These are phyloP conservation scores for Allophyes oxyacanthae DNA, from an alignment of 2,888 invertebrate species.

Conservation along the genomic window DNA sequence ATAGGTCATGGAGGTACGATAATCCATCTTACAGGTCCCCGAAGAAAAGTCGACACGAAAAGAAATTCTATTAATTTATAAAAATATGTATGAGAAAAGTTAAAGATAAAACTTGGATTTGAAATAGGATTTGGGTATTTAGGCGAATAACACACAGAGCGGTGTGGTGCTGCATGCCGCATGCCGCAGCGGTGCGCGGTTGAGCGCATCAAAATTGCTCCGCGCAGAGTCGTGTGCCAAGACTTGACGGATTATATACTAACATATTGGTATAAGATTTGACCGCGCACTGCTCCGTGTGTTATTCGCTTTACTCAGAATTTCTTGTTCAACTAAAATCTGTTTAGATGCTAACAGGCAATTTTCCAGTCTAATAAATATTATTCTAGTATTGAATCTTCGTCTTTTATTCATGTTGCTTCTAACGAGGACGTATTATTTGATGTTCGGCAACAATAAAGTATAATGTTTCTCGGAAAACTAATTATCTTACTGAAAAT, in stretches of 20 bases:
- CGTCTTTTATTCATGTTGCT: slow-evolving; percentile 33
- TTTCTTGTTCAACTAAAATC: slow-evolving; percentile 26
- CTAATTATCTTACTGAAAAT: slow-evolving; percentile 7
- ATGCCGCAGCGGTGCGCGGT: no score
- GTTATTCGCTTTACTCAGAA: no score
- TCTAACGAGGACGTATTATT: slow-evolving; percentile 25
- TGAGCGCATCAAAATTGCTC: no score
- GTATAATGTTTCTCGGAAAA: slow-evolving; percentile 26
- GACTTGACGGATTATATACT: no score
- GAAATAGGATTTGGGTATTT: slow-evolving; percentile 38
- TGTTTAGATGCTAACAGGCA: slow-evolving; percentile 34
- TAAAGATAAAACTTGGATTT: slow-evolving; percentile 29
- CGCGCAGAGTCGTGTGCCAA: no score
- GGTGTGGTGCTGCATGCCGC: no score
- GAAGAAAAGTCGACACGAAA: slow-evolving; percentile 46
- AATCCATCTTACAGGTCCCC: slow-evolving; percentile 51
- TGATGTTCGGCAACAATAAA: slow-evolving; percentile 18
- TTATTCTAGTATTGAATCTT: slow-evolving; percentile 24
- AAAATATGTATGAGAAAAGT: slow-evolving; percentile 37
- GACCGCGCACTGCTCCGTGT: no score
- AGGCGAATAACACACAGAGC: no score
- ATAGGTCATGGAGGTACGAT: slow-evolving; percentile 24
- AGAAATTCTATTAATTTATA: slow-evolving; percentile 31
- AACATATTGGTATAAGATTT: no score
- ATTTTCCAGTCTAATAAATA: slow-evolving; percentile 32